These are phyloP conservation scores for Adoxophyes honmai DNA, from an alignment of 1,140 invertebrate genomes.

Conservation along the genomic window DNA sequence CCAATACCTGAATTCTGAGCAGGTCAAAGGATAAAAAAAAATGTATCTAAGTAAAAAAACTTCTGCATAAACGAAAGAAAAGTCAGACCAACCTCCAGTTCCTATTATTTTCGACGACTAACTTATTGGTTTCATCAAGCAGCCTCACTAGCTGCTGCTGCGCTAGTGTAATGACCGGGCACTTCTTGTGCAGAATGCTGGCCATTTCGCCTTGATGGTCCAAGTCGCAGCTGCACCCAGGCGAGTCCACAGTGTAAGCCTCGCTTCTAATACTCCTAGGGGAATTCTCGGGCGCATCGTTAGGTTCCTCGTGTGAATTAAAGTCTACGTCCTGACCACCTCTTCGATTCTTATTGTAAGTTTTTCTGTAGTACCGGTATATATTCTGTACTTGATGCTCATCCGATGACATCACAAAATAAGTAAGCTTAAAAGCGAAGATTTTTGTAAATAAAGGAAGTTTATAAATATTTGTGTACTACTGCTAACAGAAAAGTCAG, in stretches of 20 bases:
- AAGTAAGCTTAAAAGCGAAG: neutral
- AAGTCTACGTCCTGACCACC: conserved; percentile 1
- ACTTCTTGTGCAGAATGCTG: conserved; percentile 64
- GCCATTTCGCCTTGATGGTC: conserved; percentile 54
- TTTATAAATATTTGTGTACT: conserved; percentile 10
- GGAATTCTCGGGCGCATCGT: conserved; percentile 15
- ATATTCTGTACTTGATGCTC: conserved; percentile 39
- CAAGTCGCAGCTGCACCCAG: conserved; percentile 51
- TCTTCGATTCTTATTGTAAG: conserved; percentile 30
- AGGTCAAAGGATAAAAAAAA: no score
- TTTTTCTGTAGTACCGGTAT: conserved; percentile 35
- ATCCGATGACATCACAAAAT: conserved; percentile 25
- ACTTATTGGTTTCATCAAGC: conserved; percentile 55
- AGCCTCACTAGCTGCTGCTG: conserved; percentile 57
- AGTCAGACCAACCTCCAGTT: neutral
- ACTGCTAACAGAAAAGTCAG: neutral
- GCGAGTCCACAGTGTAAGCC: conserved; percentile 21
- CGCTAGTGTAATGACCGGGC: conserved; percentile 60
- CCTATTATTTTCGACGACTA: conserved; percentile 18
- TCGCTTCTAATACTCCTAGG: conserved; percentile 43
- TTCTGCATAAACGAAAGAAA: no score
- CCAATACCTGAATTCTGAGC: no score
- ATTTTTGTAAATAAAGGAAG: conserved; percentile 7
- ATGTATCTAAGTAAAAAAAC: no score
- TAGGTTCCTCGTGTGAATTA: neutral